Base-by-base conservation (phyloP, 2,888 invertebrate genomes). In the Mamestra brassicae region DNA sequence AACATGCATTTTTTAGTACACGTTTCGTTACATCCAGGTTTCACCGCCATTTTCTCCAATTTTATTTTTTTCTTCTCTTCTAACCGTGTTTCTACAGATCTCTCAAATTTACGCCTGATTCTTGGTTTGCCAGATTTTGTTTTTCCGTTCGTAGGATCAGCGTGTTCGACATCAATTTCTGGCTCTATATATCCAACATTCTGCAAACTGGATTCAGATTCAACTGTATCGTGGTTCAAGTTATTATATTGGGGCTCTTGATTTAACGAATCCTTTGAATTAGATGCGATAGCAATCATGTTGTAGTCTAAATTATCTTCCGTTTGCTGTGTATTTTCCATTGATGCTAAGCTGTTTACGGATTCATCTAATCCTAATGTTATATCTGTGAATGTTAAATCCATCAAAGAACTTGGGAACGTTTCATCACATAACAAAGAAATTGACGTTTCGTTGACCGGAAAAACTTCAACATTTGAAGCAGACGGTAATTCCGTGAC, bases 321-420 rank as follows among this genome's bases (percentile, higher is more conserved):
- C 52, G 52, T 52, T 17, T 17, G 52, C 52, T 45, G 42, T 61
- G 61, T 61, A 45, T 61, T 61, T 61, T 61, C 61, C 61, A 26
- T 61, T 61, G 61, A 61, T 45, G 42, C 61, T 45, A 61, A 45
- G 42, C 42, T 61, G 42, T 61, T 45, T 38, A 45, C 45, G 70
- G 70, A n/a, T n/a, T n/a, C n/a, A n/a, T n/a, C 62, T 62, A 36
- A 42, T 62, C 36, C 70, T n/a, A 70, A 70, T 61, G 70, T 70
- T 63, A 70, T 26, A 63, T 70, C 70, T 55, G 70, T 63, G 50
- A 70, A 70, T 55, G 70, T 60, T 63, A 63, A 47, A 70, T 70
- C 63, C 70, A 70, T 70, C 55, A 62, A 63, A 62, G 70, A 70
- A 62, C 55, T 63, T 70, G 70, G 70, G 54, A 70, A 70, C 70